These are phyloP conservation scores for Drosophila quadrilineata DNA, from an alignment of 1,140 invertebrate species.

Conservation along the genomic window DNA sequence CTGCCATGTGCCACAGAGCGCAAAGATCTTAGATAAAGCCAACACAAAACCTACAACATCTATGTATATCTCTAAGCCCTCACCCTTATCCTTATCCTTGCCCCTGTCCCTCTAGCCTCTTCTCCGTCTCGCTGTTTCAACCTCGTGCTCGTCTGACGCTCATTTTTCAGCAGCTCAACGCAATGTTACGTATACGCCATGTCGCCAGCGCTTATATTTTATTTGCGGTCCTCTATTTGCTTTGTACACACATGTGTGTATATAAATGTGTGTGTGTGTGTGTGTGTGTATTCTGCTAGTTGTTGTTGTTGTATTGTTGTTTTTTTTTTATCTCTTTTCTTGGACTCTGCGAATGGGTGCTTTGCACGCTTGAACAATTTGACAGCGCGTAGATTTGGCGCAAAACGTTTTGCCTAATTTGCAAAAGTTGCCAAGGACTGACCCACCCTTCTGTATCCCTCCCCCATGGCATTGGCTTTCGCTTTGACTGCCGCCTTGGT, in stretches of 20 bases:
- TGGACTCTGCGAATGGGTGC: too few species aligned
- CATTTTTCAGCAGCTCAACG: constrained; percentile 67
- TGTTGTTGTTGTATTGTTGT: background rate
- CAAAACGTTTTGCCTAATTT: constrained; percentile 79
- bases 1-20: constrained; percentile 56
- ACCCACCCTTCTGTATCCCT: background rate
- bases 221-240: constrained; percentile 58
- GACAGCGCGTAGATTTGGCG: constrained; percentile 77
- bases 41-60: too few species aligned
- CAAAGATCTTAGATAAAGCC: constrained; percentile 58
- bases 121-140: too few species aligned
- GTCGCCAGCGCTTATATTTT: constrained; percentile 55
- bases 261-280: background rate
- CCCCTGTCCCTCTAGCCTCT: too few species aligned
- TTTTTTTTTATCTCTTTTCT: constrained; percentile 49
- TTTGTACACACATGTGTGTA: background rate
- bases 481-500: constrained; percentile 16
- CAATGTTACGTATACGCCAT: constrained; percentile 69
- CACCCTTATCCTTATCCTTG: too few species aligned
- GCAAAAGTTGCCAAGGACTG: constrained; percentile 55
- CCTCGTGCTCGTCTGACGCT: constrained; percentile 58
- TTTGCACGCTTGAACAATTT: constrained; percentile 66
- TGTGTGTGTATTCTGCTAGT: background rate
- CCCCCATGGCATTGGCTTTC: constrained; percentile 20
- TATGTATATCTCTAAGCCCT: too few species aligned